Conservation (phyloP, 2,113 vertebrate genomes). For the Litocranius walleri region DNA sequence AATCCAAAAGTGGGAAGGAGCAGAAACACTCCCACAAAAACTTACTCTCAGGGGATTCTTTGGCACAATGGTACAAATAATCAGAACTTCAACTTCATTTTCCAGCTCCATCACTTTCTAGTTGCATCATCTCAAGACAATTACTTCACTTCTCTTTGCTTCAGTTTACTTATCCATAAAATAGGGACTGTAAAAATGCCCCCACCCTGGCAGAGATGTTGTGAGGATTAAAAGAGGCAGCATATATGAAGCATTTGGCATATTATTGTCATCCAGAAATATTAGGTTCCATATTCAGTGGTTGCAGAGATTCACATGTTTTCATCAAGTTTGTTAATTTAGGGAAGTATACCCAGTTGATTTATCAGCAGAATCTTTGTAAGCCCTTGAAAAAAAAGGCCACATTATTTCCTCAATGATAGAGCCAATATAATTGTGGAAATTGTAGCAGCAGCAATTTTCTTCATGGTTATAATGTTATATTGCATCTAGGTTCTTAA, state of each 20-base stretch:
- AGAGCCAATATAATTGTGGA: conserved; percentile 37
- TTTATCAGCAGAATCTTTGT: conserved; percentile 31
- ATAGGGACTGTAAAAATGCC: neutral
- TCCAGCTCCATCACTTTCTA: neutral
- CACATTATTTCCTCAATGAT: conserved; percentile 16
- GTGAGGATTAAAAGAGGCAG: neutral
- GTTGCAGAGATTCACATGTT: neutral
- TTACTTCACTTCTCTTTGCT: neutral
- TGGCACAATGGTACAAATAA: neutral
- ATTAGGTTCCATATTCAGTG: neutral
- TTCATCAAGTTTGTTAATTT: conserved; percentile 29
- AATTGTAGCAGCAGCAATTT: conserved; percentile 21
- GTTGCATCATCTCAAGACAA: neutral
- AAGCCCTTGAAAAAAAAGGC: neutral
- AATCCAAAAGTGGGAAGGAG: neutral
- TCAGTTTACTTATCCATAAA: neutral
- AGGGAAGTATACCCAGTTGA: neutral
- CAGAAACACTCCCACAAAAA: neutral
- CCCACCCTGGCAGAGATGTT: neutral
- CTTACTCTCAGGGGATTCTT: neutral
- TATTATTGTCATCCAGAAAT: neutral
- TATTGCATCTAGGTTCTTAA: conserved; percentile 43
- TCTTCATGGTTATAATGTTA: conserved; percentile 42
- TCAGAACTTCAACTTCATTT: neutral
- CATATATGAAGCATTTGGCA: neutral